A percentile compares a stretch with the other conserved stretches of the same genome.
These are phyloP conservation scores for Arothron firmamentum DNA, from an alignment of 2,113 vertebrate species.

Conservation along the genomic window DNA sequence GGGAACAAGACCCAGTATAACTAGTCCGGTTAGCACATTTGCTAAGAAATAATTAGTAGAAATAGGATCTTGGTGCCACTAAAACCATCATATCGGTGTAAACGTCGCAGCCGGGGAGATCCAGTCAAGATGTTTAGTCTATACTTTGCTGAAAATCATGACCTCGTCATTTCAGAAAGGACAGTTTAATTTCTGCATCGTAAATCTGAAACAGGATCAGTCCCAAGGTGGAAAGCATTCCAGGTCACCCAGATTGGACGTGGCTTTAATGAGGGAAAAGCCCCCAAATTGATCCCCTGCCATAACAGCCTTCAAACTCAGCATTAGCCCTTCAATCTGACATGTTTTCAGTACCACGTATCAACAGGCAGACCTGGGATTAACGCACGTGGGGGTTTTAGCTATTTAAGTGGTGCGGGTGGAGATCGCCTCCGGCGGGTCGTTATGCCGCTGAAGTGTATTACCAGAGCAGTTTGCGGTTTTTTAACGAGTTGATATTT, in stretches of 20 bases:
- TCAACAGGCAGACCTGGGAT: conserved; percentile 48
- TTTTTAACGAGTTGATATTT: too few species aligned
- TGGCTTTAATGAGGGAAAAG: conserved; percentile 44
- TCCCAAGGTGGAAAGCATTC: conserved; percentile 18
- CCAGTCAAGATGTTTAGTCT: not conserved
- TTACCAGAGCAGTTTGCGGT: not conserved
- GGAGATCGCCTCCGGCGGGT: too few species aligned
- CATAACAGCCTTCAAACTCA: conserved; percentile 35
- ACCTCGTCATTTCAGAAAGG: not conserved
- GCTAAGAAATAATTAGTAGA: too few species aligned
- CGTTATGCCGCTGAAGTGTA: too few species aligned
- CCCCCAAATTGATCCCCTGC: conserved; percentile 30
- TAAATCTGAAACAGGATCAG: not conserved
- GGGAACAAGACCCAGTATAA: too few species aligned
- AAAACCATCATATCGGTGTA: too few species aligned
- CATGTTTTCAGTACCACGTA: conserved; percentile 41
- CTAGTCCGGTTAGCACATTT: too few species aligned
- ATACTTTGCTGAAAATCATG: not conserved
- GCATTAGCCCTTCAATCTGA: conserved; percentile 31
- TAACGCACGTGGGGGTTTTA: conserved; percentile 32
- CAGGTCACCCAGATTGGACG: conserved; percentile 20
- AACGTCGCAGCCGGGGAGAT: not conserved
- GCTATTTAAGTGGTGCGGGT: not conserved
- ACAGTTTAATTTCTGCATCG: not conserved
- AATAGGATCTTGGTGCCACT: too few species aligned